phyloP scores from a whole-genome alignment of 92 coral and sea anemone genomes.

The Epizoanthus rinbou region DNA sequence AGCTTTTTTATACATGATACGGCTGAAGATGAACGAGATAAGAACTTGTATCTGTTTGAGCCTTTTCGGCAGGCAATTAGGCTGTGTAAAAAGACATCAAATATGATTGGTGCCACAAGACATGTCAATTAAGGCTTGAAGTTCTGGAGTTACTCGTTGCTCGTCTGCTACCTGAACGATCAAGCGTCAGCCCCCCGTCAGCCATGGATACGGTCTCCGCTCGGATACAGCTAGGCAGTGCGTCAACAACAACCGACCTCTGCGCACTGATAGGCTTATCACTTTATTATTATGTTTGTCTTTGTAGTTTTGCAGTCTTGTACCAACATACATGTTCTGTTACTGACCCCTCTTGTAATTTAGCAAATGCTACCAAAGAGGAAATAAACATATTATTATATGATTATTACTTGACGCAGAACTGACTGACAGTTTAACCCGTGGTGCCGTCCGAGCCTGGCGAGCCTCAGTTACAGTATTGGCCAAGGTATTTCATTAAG shows the following conservation, averaged over 20 bases:
- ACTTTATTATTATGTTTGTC: slow-evolving; percentile 12
- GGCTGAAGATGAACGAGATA: slow-evolving; percentile 22
- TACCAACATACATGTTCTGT: background rate
- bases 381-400: slow-evolving; percentile 12
- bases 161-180: slow-evolving; percentile 15
- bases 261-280: background rate
- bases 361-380: slow-evolving; percentile 29
- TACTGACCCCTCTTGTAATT: slow-evolving; percentile 43
- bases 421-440: too few species aligned
- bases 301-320: slow-evolving; percentile 17
- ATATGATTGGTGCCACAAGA: slow-evolving; percentile 14
- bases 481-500: slow-evolving; percentile 17
- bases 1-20: background rate
- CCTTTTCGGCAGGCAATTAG: slow-evolving; percentile 11
- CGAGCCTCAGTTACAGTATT: slow-evolving; percentile 10
- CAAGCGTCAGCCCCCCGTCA: too few species aligned
- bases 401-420: slow-evolving; percentile 13
- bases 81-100: slow-evolving; percentile 19
- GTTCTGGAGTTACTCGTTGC: slow-evolving; percentile 29
- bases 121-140: slow-evolving; percentile 23
- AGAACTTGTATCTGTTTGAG: slow-evolving; percentile 9
- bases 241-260: slow-evolving; percentile 7
- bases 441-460: too few species aligned
- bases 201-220: slow-evolving; percentile 22
- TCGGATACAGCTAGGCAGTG: slow-evolving; percentile 30